Evolutionary conservation across 2,113 vertebrate genomes (phyloP).

Genomic region (Thunnus thynnus): DNA sequence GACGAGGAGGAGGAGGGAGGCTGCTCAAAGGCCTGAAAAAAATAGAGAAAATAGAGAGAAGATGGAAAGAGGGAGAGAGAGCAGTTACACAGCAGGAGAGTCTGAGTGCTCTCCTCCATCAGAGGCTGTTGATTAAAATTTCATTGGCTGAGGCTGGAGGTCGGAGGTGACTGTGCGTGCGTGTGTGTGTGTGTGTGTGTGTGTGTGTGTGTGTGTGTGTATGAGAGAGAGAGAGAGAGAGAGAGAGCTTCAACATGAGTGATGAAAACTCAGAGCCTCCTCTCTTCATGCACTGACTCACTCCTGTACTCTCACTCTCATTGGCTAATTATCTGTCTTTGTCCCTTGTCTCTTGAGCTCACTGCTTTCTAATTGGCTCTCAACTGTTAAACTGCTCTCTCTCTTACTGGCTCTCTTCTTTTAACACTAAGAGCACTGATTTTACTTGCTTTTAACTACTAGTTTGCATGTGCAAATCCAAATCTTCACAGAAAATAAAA

Average conservation of each 20-base stretch:
- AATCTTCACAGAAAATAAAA: too few species aligned
- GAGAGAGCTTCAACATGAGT: constrained; percentile 2
- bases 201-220: neutral
- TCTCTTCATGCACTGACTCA: constrained; percentile 38
- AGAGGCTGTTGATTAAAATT: constrained; percentile 85
- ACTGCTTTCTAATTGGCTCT: constrained; percentile 44
- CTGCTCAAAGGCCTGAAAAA: constrained; percentile 58
- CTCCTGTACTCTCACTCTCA: constrained; percentile 44
- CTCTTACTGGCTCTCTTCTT: neutral
- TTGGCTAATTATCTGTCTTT: constrained; percentile 61
- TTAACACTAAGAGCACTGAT: neutral
- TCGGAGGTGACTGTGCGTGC: constrained; percentile 63
- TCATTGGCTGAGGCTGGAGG: constrained; percentile 79
- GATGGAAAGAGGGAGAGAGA: constrained; percentile 12
- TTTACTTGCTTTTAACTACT: neutral
- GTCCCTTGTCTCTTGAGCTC: constrained; percentile 50
- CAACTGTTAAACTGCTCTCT: neutral
- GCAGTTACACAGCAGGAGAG: constrained; percentile 84
- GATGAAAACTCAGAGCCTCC: constrained; percentile 44
- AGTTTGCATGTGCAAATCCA: too few species aligned
- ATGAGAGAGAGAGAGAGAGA: neutral
- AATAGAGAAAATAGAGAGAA: constrained; percentile 61
- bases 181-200: constrained; percentile 27
- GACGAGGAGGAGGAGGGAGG: neutral
- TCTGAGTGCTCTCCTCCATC: constrained; percentile 83